Percentiles rank a stretch among this genome's conserved stretches.
These are phyloP conservation scores for Volucella inflata DNA, from an alignment of 2,888 invertebrate species.

Conservation along the genomic window DNA sequence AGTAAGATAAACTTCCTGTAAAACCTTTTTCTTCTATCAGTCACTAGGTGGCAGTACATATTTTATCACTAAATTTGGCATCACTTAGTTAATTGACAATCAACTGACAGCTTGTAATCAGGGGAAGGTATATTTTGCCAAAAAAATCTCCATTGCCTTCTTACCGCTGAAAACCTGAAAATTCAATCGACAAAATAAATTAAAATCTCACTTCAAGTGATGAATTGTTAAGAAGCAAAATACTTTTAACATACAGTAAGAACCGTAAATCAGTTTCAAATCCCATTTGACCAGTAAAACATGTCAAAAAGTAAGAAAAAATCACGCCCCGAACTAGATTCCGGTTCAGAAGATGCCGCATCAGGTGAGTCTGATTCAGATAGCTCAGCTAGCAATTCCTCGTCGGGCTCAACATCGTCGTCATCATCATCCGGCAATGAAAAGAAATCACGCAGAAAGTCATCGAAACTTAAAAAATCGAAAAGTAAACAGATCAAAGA, in stretches of 20 bases:
- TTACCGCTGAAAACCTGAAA: constrained; percentile 42
- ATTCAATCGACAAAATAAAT: no score
- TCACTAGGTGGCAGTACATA: constrained; percentile 1
- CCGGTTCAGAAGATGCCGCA: constrained; percentile 40
- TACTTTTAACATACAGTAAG: no score
- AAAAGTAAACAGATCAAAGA: constrained; percentile 39
- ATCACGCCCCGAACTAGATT: constrained; percentile 36
- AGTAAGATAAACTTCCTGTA: not conserved
- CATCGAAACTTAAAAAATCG: constrained; percentile 32
- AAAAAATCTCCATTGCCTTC: constrained; percentile 2
- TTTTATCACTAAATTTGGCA: constrained; percentile 18
- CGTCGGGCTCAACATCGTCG: constrained; percentile 67
- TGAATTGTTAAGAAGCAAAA: no score
- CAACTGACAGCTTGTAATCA: constrained; percentile 39
- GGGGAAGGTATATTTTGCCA: constrained; percentile 43
- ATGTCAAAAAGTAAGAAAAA: constrained; percentile 69
- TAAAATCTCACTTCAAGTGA: no score
- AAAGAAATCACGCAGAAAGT: constrained; percentile 24
- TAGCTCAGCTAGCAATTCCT: constrained; percentile 58
- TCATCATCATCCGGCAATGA: constrained; percentile 53
- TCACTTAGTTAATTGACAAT: constrained; percentile 32
- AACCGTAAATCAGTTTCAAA: no score
- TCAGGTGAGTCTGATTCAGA: constrained; percentile 54
- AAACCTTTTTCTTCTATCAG: not conserved
- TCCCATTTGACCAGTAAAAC: not conserved